phyloP scores from a whole-genome alignment of 1,140 invertebrate genomes.

The Drosophila pachea region DNA sequence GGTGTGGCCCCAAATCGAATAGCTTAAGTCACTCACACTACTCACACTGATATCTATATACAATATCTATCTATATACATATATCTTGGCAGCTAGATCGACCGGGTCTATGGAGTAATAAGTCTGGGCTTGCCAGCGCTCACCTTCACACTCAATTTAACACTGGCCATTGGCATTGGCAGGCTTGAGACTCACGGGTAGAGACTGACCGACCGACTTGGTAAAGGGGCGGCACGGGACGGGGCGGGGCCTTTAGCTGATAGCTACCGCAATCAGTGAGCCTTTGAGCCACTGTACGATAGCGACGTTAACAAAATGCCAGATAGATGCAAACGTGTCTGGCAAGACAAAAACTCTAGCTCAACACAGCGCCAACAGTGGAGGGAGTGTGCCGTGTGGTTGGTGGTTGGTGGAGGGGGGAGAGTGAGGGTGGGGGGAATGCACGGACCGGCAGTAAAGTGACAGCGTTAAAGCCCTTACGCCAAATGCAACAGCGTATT shows the following conservation, averaged over 20 bases:
- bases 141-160: slow-evolving; percentile 48
- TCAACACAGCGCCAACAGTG: too few relatives aligned
- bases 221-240: too few relatives aligned
- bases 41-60: too few relatives aligned
- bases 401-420: too few relatives aligned
- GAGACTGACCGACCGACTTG: slow-evolving; percentile 1
- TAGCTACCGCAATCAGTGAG: slow-evolving; percentile 18
- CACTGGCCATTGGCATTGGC: slow-evolving; percentile 6
- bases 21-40: too few relatives aligned
- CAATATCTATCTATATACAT: not conserved
- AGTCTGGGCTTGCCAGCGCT: slow-evolving; percentile 13
- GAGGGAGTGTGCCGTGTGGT: too few relatives aligned
- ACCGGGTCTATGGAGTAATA: not conserved
- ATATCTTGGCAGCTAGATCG: not conserved
- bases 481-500: not conserved
- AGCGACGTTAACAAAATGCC: slow-evolving; percentile 24
- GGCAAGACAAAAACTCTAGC: slow-evolving; percentile 24
- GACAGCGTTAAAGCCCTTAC: not conserved
- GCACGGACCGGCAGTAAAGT: not conserved
- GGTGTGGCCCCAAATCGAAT: too few relatives aligned
- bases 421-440: not conserved
- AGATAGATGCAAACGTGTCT: slow-evolving; percentile 35
- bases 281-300: slow-evolving; percentile 35
- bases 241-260: slow-evolving; percentile 15
- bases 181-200: slow-evolving; percentile 11